Evolutionary conservation across 2,888 invertebrate genomes (phyloP).

Genomic region (Amaurobius ferox): DNA sequence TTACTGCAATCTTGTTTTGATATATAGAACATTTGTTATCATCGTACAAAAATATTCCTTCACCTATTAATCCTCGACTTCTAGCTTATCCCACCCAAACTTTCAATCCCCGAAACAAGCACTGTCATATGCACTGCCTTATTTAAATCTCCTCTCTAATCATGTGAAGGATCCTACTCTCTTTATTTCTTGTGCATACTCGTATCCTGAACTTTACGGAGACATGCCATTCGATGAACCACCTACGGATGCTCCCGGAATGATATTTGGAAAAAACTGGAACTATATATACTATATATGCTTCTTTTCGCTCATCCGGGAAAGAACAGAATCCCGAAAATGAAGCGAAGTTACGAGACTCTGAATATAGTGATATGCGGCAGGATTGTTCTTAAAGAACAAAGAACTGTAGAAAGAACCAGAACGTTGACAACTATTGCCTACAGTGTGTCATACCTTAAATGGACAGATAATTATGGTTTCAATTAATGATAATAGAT

Average conservation of each 20-base stretch:
- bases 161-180: background rate
- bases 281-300: slow-evolving; percentile 15
- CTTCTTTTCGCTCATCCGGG: background rate
- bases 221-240: slow-evolving; percentile 57
- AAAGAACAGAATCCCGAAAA: slow-evolving; percentile 11
- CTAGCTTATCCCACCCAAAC: background rate
- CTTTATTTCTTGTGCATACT: background rate
- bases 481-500: too few species aligned
- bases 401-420: too few species aligned
- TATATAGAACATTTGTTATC: too few species aligned
- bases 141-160: background rate
- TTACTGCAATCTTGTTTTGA: too few species aligned
- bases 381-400: too few species aligned
- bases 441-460: too few species aligned
- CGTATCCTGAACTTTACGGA: slow-evolving; percentile 43
- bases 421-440: too few species aligned
- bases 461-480: too few species aligned
- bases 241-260: slow-evolving; percentile 37
- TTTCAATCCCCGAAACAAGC: background rate
- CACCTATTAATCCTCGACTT: background rate
- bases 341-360: slow-evolving; percentile 10
- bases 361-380: too few species aligned
- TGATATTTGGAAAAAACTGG: slow-evolving; percentile 1
- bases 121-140: background rate
- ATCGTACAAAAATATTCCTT: background rate